phyloP scores from a whole-genome alignment of 1,140 invertebrate genomes.

The Triops longicaudatus region DNA sequence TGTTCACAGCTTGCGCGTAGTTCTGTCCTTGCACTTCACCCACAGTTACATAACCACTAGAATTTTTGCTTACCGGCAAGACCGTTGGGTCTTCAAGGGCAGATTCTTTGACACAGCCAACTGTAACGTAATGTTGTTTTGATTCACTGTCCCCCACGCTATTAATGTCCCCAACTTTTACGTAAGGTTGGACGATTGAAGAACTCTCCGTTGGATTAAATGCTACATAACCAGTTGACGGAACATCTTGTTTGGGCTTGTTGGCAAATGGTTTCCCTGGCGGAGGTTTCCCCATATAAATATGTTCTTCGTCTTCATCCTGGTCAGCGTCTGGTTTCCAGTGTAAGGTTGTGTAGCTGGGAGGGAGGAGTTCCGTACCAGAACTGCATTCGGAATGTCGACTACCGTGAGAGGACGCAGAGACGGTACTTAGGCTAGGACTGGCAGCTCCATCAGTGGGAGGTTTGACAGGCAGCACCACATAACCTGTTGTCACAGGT shows the following conservation, averaged over 20 bases:
- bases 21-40: conserved; percentile 3
- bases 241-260: background rate
- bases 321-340: background rate
- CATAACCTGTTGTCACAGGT: background rate
- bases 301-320: background rate
- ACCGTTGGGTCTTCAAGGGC: background rate
- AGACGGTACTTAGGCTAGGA: background rate
- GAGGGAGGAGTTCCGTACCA: background rate
- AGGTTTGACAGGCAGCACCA: background rate
- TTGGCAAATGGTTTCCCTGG: background rate
- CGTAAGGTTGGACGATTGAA: background rate
- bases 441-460: background rate
- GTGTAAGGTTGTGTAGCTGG: background rate
- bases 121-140: background rate
- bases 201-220: background rate
- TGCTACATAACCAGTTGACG: background rate
- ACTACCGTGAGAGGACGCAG: background rate
- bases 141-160: background rate
- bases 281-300: background rate
- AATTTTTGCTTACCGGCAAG: background rate
- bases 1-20: background rate
- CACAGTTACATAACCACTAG: conserved; percentile 1
- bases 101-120: background rate
- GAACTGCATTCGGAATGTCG: conserved; percentile 6
- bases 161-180: background rate